phyloP scores from a whole-genome alignment of 2,888 invertebrate species.

The Platypus cylindrus region DNA sequence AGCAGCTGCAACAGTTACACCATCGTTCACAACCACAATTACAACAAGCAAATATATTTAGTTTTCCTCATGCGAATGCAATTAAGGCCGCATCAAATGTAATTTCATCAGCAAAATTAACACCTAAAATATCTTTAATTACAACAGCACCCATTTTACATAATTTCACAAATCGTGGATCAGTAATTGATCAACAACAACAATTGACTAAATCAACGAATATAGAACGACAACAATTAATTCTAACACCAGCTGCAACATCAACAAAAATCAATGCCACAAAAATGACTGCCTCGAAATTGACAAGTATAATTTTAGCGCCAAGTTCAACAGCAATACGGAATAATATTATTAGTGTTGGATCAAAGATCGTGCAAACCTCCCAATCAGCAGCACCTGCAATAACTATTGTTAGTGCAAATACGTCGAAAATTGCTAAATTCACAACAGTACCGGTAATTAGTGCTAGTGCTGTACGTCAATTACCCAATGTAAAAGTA shows the following conservation, averaged over 20 bases:
- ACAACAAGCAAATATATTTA: conserved; percentile 19
- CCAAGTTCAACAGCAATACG: conserved; percentile 26
- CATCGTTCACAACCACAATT: conserved; percentile 28
- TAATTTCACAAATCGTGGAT: conserved; percentile 14
- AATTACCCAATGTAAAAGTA: conserved; percentile 35
- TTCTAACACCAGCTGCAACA: conserved; percentile 25
- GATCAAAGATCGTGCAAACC: conserved; percentile 29
- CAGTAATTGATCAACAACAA: too few relatives aligned
- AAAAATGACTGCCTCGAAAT: conserved; percentile 20
- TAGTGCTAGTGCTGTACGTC: conserved; percentile 34
- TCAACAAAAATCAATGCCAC: conserved; percentile 26
- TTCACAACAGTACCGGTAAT: conserved; percentile 33
- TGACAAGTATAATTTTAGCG: conserved; percentile 26
- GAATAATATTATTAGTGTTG: conserved; percentile 27
- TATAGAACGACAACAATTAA: conserved; percentile 22
- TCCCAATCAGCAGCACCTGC: conserved; percentile 29
- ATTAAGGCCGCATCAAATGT: conserved; percentile 15
- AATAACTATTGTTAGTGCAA: conserved; percentile 32
- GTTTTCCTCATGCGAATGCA: conserved; percentile 16
- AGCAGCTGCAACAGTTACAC: too few relatives aligned
- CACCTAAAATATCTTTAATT: conserved; percentile 24
- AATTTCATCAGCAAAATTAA: conserved; percentile 15
- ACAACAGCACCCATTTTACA: conserved; percentile 21
- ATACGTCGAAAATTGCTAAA: conserved; percentile 31
- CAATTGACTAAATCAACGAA: conserved; percentile 18